Evolutionary conservation across 2,113 vertebrate genomes (phyloP).

Genomic region (Puma concolor): DNA sequence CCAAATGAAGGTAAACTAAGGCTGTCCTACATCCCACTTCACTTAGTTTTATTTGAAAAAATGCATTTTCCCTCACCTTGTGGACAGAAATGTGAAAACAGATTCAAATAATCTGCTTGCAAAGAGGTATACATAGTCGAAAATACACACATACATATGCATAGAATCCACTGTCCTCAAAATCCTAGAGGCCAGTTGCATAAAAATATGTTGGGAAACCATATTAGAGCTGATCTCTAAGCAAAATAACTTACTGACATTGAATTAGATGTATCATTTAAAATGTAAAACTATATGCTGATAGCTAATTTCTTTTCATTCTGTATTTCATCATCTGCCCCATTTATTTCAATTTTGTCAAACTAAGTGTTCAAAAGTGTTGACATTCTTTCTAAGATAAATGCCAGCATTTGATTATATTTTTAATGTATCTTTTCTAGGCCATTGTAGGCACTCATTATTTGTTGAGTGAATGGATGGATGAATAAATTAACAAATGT

Average conservation of each 20-base stretch:
- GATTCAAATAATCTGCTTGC: constrained; percentile 37
- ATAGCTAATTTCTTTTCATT: background rate
- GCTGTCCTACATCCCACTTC: background rate
- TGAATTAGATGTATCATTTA: background rate
- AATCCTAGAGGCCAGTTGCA: constrained; percentile 8
- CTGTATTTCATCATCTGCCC: background rate
- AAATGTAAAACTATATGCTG: background rate
- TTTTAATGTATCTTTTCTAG: background rate
- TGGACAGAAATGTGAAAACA: constrained; percentile 43
- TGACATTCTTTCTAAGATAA: constrained; percentile 23
- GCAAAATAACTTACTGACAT: constrained; percentile 17
- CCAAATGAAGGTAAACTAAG: background rate
- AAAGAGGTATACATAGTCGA: constrained; percentile 5
- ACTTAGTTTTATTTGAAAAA: background rate
- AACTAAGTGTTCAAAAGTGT: background rate
- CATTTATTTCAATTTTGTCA: constrained; percentile 3
- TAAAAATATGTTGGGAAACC: background rate
- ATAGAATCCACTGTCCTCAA: constrained; percentile 26
- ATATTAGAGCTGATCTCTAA: constrained; percentile 3
- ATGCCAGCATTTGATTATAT: background rate
- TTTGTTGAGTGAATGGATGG: background rate
- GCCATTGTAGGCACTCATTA: background rate
- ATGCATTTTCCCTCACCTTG: background rate
- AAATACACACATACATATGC: constrained; percentile 55
- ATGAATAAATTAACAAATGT: constrained; percentile 49